Evolutionary conservation across 2,888 invertebrate genomes (phyloP).

Genomic region (Melitaea athalia): DNA sequence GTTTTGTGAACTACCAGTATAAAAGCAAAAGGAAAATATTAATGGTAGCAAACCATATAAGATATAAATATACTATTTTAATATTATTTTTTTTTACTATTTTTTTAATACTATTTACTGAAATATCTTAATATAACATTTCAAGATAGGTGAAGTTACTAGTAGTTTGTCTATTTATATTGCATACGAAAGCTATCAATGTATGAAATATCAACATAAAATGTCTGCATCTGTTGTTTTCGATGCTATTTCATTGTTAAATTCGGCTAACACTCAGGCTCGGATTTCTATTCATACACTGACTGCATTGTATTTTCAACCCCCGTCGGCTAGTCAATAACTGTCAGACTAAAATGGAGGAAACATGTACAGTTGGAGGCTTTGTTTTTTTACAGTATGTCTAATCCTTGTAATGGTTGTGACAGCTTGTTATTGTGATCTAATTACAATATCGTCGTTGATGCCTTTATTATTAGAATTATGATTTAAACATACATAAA

Average conservation of each 20-base stretch:
- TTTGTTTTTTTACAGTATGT: slow-evolving; percentile 18
- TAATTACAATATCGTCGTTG: no score
- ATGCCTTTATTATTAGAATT: no score
- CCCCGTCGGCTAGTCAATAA: slow-evolving; percentile 52
- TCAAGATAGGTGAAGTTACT: not conserved
- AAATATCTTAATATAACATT: no score
- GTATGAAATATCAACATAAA: not conserved
- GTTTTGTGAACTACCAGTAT: no score
- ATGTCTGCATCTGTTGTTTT: slow-evolving; percentile 6
- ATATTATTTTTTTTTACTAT: no score
- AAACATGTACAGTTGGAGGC: slow-evolving; percentile 48
- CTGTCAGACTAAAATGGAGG: slow-evolving; percentile 57
- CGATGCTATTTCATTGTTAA: slow-evolving; percentile 20
- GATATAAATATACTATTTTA: no score
- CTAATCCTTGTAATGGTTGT: not conserved
- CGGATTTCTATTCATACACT: slow-evolving; percentile 40
- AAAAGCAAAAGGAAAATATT: no score
- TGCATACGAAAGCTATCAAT: not conserved
- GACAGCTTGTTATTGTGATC: not conserved
- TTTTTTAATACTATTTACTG: no score
- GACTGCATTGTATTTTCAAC: slow-evolving; percentile 40
- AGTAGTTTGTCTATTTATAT: not conserved
- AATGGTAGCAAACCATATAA: no score
- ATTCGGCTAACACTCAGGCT: slow-evolving; percentile 26
- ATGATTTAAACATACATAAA: no score